Percentiles rank a stretch among this genome's conserved stretches.
These are phyloP conservation scores for Bagarius yarrelli DNA, from an alignment of 2,113 vertebrate genomes.

Conservation along the genomic window DNA sequence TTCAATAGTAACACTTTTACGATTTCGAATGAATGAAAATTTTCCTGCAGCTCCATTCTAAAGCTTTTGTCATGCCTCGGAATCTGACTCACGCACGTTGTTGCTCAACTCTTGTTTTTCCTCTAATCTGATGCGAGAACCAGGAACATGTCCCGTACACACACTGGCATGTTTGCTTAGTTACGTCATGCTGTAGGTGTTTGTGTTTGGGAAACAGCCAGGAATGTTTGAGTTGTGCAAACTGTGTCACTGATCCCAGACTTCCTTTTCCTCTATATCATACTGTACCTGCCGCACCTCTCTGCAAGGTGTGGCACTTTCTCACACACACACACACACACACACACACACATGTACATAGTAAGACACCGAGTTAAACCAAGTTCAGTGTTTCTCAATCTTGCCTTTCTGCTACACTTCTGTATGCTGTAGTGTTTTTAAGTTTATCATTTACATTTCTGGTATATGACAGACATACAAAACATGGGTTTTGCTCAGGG, in stretches of 20 bases:
- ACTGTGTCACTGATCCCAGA: slow-evolving; percentile 22
- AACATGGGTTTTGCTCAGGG: too few relatives aligned
- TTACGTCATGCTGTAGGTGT: slow-evolving; percentile 17
- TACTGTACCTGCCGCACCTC: slow-evolving; percentile 41
- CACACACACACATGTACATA: slow-evolving; percentile 2
- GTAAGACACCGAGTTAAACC: background rate
- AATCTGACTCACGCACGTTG: background rate
- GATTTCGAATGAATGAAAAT: background rate
- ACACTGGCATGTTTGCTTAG: slow-evolving; percentile 19
- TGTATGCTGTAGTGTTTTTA: background rate
- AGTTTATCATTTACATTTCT: too few relatives aligned
- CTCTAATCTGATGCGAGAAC: slow-evolving; percentile 7
- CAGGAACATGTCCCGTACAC: background rate
- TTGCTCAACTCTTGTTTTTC: slow-evolving; percentile 22
- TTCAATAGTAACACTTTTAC: background rate
- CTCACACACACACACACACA: slow-evolving; percentile 9
- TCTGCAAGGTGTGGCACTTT: slow-evolving; percentile 32
- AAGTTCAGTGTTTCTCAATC: slow-evolving; percentile 19
- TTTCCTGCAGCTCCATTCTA: background rate
- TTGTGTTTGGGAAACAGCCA: slow-evolving; percentile 21
- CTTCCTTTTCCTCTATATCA: slow-evolving; percentile 34
- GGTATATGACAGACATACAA: too few relatives aligned
- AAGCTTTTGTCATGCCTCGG: background rate
- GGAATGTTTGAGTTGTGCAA: slow-evolving; percentile 20
- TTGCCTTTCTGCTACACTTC: background rate